phyloP scores from a whole-genome alignment of 2,113 vertebrate genomes.

The Bos taurus region DNA sequence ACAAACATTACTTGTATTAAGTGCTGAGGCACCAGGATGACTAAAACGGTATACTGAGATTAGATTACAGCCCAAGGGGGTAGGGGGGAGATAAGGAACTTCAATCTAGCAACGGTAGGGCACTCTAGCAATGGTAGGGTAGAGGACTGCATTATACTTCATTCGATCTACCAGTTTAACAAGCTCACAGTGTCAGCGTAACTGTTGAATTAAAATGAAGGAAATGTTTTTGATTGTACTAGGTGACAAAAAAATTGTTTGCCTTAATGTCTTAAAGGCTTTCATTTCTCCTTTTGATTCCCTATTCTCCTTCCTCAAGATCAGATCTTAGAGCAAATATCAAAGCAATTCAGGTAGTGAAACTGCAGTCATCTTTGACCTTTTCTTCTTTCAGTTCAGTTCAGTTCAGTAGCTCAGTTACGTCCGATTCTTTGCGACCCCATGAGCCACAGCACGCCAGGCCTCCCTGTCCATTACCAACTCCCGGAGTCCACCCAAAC shows the following conservation, averaged over 20 bases:
- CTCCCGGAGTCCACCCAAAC: not conserved
- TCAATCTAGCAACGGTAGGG: not conserved
- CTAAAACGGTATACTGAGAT: not conserved
- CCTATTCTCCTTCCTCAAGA: not conserved
- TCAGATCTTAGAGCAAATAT: not conserved
- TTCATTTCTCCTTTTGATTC: conserved; percentile 5
- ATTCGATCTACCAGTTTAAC: not conserved
- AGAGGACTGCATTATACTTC: not conserved
- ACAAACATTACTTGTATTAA: not conserved
- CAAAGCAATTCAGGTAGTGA: conserved; percentile 7
- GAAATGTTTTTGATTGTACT: not conserved
- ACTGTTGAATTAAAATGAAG: not conserved
- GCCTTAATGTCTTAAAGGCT: not conserved
- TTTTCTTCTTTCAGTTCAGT: not conserved
- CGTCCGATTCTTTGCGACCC: not conserved
- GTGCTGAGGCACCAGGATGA: not conserved
- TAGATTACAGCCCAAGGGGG: not conserved
- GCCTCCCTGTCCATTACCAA: not conserved
- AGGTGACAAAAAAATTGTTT: not conserved
- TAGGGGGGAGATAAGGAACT: not conserved
- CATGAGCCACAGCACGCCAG: not conserved
- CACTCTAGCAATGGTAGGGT: not conserved
- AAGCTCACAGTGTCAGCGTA: not conserved
- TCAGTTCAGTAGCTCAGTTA: not conserved
- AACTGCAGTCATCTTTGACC: not conserved